These are phyloP conservation scores for Trichonephila clavipes DNA, from an alignment of 1,140 invertebrate species.

Conservation along the genomic window DNA sequence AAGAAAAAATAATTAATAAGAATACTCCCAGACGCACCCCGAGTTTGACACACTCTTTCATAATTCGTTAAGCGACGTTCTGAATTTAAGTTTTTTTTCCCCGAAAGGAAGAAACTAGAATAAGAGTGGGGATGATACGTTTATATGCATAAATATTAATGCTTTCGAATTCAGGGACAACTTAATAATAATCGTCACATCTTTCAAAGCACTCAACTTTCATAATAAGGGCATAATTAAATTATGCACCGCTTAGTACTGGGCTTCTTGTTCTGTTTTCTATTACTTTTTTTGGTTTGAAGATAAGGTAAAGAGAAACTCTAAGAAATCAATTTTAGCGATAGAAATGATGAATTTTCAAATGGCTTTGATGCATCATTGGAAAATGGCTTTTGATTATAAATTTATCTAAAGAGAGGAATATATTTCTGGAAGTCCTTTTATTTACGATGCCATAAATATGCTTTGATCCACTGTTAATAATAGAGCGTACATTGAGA, in stretches of 20 bases:
- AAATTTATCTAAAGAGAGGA: no score
- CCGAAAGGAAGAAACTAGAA: neutral
- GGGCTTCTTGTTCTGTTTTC: neutral
- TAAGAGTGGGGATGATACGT: neutral
- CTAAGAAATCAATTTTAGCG: neutral
- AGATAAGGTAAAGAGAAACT: neutral
- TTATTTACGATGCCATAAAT: neutral
- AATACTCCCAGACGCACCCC: neutral
- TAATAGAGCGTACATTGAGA: neutral
- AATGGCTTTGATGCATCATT: neutral
- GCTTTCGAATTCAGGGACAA: constrained; percentile 5
- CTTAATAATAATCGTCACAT: constrained; percentile 27
- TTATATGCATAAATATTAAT: constrained; percentile 18
- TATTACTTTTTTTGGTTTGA: neutral
- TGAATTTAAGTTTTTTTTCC: neutral
- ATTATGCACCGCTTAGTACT: neutral
- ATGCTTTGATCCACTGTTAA: neutral
- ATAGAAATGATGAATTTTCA: neutral
- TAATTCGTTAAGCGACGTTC: neutral
- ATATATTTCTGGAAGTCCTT: neutral
- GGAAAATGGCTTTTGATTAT: no score
- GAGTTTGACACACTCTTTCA: no score
- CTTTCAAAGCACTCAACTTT: neutral
- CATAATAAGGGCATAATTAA: constrained; percentile 14
- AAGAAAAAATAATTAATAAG: neutral